A percentile compares a stretch with the other conserved stretches of the same genome.
These are phyloP conservation scores for Zeus faber DNA, from an alignment of 2,113 vertebrate genomes.

Conservation along the genomic window DNA sequence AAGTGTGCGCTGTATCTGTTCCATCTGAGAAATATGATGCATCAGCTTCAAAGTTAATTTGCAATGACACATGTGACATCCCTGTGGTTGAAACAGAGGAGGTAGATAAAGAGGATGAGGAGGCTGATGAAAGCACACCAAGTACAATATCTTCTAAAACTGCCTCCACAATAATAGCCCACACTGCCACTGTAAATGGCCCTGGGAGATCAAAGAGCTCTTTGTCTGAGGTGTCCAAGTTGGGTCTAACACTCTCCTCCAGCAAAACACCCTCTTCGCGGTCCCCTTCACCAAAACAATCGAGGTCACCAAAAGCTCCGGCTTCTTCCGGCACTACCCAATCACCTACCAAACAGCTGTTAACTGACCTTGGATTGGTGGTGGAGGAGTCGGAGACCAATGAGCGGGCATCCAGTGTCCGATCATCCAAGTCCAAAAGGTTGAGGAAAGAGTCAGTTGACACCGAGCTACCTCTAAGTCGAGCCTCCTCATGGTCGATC, in stretches of 20 bases:
- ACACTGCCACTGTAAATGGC: too few relatives aligned
- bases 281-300: background rate
- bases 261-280: constrained; percentile 12
- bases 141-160: constrained; percentile 23
- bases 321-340: constrained; percentile 13
- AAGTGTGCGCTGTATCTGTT: constrained; percentile 37
- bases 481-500: constrained; percentile 57
- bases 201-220: constrained; percentile 11
- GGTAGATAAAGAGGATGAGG: constrained; percentile 8
- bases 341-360: constrained; percentile 23
- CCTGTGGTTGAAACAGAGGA: constrained; percentile 20
- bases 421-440: constrained; percentile 51
- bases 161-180: background rate
- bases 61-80: constrained; percentile 3
- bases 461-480: constrained; percentile 50
- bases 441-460: constrained; percentile 35
- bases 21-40: background rate
- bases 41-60: constrained; percentile 23
- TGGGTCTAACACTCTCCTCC: constrained; percentile 30
- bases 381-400: constrained; percentile 19
- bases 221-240: constrained; percentile 19
- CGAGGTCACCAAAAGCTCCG: constrained; percentile 18
- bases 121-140: constrained; percentile 7
- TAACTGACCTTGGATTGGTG: constrained; percentile 4
- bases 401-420: constrained; percentile 20